Percentiles rank a stretch among this genome's conserved stretches.
These are phyloP conservation scores for Nibea coibor DNA, from an alignment of 2,113 vertebrate genomes.

Conservation along the genomic window DNA sequence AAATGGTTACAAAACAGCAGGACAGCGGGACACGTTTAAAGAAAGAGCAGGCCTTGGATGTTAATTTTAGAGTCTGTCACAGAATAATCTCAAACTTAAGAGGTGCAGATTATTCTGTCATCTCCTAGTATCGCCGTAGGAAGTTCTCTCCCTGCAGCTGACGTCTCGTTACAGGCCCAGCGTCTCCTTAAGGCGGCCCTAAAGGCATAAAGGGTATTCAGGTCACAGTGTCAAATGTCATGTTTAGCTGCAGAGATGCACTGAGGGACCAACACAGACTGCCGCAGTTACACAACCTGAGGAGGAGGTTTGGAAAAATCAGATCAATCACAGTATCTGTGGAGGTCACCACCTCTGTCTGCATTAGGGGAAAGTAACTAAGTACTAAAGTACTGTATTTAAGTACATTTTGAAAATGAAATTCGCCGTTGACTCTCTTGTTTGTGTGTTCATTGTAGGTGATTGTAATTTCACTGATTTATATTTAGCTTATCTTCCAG, in stretches of 20 bases:
- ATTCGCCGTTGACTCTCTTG: too few species aligned
- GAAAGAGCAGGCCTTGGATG: too few species aligned
- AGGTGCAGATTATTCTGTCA: not conserved
- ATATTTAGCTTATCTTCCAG: too few species aligned
- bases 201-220: constrained; percentile 52
- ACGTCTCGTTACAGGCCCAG: constrained; percentile 14
- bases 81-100: too few species aligned
- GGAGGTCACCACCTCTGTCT: not conserved
- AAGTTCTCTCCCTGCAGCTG: constrained; percentile 27
- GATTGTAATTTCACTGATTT: too few species aligned
- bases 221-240: constrained; percentile 70
- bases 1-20: constrained; percentile 30
- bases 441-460: too few species aligned
- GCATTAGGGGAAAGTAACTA: not conserved
- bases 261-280: not conserved
- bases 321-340: not conserved
- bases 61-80: too few species aligned
- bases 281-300: constrained; percentile 1
- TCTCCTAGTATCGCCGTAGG: not conserved
- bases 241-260: constrained; percentile 40
- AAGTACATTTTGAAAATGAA: not conserved
- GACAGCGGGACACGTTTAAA: not conserved
- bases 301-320: not conserved
- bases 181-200: constrained; percentile 27
- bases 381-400: not conserved